Evolutionary conservation across 2,113 vertebrate species (phyloP).

Genomic region (Phaethon lepturus): DNA sequence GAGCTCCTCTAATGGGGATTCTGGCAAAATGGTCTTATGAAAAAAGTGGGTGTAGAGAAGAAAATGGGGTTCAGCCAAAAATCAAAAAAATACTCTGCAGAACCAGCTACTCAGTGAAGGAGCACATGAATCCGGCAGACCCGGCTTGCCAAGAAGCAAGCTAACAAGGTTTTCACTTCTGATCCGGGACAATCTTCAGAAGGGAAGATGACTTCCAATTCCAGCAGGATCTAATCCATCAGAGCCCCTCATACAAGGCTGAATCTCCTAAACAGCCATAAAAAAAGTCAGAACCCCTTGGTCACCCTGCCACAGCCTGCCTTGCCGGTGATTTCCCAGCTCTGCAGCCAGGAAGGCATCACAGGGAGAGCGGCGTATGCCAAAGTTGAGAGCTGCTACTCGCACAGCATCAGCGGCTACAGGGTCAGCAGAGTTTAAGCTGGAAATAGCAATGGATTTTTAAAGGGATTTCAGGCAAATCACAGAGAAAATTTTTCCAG

Average conservation of each 20-base stretch:
- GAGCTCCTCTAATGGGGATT: background rate
- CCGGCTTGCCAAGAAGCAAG: background rate
- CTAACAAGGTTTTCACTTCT: background rate
- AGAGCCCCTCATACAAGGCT: background rate
- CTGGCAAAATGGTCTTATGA: background rate
- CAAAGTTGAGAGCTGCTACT: background rate
- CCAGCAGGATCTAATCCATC: background rate
- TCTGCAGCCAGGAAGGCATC: background rate
- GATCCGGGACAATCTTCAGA: background rate
- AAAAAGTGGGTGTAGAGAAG: background rate
- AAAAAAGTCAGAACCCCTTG: background rate
- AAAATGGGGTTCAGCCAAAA: background rate
- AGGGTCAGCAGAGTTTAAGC: background rate
- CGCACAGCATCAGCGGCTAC: background rate
- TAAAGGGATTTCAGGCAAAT: background rate
- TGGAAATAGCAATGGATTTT: background rate
- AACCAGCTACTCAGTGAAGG: background rate
- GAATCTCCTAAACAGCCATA: background rate
- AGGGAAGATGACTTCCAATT: background rate
- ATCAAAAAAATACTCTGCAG: background rate
- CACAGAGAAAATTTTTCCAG: background rate
- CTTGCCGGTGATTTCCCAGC: background rate
- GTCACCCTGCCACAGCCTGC: background rate
- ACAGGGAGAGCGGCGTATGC: rapidly evolving
- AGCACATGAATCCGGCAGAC: background rate